Percentiles rank a stretch among this genome's conserved stretches.
phyloP scores from a whole-genome alignment of 1,140 invertebrate species.

The Periplaneta americana region DNA sequence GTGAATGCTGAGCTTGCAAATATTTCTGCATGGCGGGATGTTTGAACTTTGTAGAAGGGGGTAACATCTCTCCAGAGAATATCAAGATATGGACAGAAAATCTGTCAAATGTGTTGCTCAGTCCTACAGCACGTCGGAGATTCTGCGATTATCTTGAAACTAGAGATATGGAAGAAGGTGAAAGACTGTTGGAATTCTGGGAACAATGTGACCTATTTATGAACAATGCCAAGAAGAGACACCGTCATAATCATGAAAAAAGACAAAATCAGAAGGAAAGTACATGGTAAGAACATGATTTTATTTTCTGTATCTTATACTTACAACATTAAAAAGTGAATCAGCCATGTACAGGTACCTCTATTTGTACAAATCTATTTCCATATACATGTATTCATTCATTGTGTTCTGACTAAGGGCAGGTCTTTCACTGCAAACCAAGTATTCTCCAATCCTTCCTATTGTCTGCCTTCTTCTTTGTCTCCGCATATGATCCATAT shows the following conservation, averaged over 20 bases:
- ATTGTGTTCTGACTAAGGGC: too few relatives aligned
- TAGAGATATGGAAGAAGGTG: not conserved
- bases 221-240: not conserved
- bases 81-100: not conserved
- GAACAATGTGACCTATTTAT: not conserved
- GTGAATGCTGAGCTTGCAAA: not conserved
- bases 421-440: too few relatives aligned
- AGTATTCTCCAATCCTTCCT: too few relatives aligned
- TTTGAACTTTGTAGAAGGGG: not conserved
- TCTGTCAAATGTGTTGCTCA: not conserved
- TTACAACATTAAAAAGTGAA: too few relatives aligned
- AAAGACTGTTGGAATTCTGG: not conserved
- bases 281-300: not conserved
- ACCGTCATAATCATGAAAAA: too few relatives aligned
- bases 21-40: not conserved
- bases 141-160: not conserved
- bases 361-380: too few relatives aligned
- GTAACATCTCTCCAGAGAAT: not conserved
- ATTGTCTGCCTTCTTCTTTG: too few relatives aligned
- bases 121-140: not conserved
- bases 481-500: too few relatives aligned
- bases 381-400: too few relatives aligned
- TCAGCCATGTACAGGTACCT: too few relatives aligned
- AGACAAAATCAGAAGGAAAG: too few relatives aligned
- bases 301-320: too few relatives aligned